Percentiles rank a stretch among this genome's conserved stretches.
Evolutionary conservation across 2,888 invertebrate genomes (phyloP).

Genomic region (Phalangium opilio): DNA sequence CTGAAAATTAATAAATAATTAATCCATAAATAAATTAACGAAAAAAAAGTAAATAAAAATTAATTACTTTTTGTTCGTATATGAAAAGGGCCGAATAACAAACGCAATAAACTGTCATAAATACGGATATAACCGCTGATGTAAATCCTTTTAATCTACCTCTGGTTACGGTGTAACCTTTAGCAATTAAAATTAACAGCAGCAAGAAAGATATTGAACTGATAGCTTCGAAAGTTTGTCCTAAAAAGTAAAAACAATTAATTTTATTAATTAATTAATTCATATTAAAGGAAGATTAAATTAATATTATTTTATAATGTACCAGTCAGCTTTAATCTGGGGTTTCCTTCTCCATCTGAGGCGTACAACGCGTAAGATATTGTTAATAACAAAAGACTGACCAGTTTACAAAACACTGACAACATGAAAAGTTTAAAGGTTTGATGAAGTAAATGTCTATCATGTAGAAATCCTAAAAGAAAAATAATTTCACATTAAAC

Average conservation of each 20-base stretch:
- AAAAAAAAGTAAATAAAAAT: no score
- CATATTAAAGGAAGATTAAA: no score
- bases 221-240: constrained; percentile 52
- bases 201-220: constrained; percentile 61
- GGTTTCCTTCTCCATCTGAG: constrained; percentile 49
- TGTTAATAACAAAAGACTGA: constrained; percentile 50
- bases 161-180: constrained; percentile 79
- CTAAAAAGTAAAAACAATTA: constrained; percentile 33
- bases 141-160: constrained; percentile 56
- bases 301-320: constrained; percentile 16
- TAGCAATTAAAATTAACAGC: constrained; percentile 62
- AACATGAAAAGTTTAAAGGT: constrained; percentile 71
- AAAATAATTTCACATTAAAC: constrained; percentile 2
- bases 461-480: constrained; percentile 50
- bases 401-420: constrained; percentile 49
- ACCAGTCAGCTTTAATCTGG: constrained; percentile 34
- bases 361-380: constrained; percentile 63
- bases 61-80: constrained; percentile 54
- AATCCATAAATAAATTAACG: no score
- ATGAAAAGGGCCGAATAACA: constrained; percentile 59
- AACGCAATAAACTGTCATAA: constrained; percentile 58
- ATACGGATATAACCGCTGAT: constrained; percentile 57
- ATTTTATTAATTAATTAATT: no score
- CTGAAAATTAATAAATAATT: neutral
- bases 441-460: constrained; percentile 64